Base-by-base conservation (phyloP, 2,113 vertebrate genomes). In the Heterochromis multidens region DNA sequence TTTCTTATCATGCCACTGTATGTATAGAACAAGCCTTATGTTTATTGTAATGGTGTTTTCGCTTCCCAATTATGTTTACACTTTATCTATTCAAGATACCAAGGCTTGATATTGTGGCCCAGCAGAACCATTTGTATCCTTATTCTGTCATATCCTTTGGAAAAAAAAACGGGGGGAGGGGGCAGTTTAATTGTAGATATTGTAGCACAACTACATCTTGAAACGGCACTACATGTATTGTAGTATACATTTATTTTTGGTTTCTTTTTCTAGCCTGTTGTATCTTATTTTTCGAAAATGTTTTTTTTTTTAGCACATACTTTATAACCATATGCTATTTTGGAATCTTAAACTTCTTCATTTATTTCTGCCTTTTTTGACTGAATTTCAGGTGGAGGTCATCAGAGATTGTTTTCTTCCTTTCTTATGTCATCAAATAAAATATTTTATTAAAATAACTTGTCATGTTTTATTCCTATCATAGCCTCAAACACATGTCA, bases 131-230 rank as follows among this genome's bases (percentile, higher is more conserved):
- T 94, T 89, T 94, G 95, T 96, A 96, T 95, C 96, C 95, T 96
- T 94, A 89, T 91, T 89, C n/a, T 89, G 90, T 58, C 83, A 96
- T 97, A 97, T 97, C 95, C 96, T 97, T 96, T 96, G 59, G 88
- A 57, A 52, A 21, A 56, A 35, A 60, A 46, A 70, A 62, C 35
- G 43, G 13, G 25, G 67, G 65, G 43, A 6, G 27, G 67, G 77
- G 33, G 60, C 80, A 7, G 33, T 86, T 83, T 82, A 85, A 87
- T 63, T 76, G 27, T 37, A 40, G 82, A 56, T 35, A 17, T 61
- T 72, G 54, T 72, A 56, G 63, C 52, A 33, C 56, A 84, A 35
- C 40, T 63, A 79, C 61, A 83, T 1, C 56, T 87, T 70, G 17
- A 74, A 79, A 58, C 33, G 63, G n/a, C 31, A 49, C 16, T n/a